phyloP scores from a whole-genome alignment of 2,797 vertebrate species.

The Semaprochilodus insignis region DNA sequence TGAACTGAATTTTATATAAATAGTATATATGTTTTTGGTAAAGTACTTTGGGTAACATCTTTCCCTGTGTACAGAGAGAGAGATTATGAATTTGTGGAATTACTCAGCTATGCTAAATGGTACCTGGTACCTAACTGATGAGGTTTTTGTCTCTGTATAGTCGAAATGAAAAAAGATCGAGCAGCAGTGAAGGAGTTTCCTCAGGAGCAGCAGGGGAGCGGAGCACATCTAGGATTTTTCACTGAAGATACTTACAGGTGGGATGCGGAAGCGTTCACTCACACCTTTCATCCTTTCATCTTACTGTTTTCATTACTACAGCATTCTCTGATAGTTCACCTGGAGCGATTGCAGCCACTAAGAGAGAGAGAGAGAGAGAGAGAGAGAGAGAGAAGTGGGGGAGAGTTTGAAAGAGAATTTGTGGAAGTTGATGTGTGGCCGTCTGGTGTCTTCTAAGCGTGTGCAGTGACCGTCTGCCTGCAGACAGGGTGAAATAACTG shows the following conservation, averaged over 20 bases:
- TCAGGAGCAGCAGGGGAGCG: neutral
- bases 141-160: neutral
- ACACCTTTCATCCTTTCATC: conserved; percentile 28
- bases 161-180: conserved; percentile 12
- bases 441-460: conserved; percentile 29
- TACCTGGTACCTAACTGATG: neutral
- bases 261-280: conserved; percentile 15
- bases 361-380: conserved; percentile 2
- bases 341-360: conserved; percentile 24
- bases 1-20: no score
- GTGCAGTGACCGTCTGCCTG: neutral
- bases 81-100: no score
- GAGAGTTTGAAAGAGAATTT: conserved; percentile 16
- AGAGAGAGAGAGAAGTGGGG: neutral
- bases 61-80: no score
- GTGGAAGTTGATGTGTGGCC: conserved; percentile 16
- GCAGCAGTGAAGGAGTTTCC: neutral
- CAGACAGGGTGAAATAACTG: conserved; percentile 6
- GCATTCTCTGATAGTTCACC: conserved; percentile 14
- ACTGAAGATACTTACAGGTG: conserved; percentile 14
- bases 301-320: conserved; percentile 14
- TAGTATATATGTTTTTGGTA: no score
- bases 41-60: no score
- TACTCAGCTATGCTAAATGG: no score
- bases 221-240: conserved; percentile 14